These are phyloP conservation scores for Oegoconia quadripuncta DNA, from an alignment of 2,888 invertebrate genomes.

Conservation along the genomic window DNA sequence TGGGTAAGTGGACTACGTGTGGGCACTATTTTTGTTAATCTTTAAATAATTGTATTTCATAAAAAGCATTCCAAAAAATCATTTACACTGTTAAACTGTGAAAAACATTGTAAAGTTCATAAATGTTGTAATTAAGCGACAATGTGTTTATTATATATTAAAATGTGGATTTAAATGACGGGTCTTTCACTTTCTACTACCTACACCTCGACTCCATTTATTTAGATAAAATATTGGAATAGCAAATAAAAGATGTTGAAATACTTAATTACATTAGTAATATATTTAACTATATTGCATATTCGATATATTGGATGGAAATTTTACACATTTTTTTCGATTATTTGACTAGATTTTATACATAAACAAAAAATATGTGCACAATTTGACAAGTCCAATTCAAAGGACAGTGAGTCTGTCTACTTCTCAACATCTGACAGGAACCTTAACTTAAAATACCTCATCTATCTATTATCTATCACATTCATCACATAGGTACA, in stretches of 20 bases:
- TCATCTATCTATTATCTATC: too few species aligned
- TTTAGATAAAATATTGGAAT: too few species aligned
- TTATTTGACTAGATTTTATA: conserved; percentile 22
- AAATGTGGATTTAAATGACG: conserved; percentile 34
- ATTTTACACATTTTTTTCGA: conserved; percentile 5
- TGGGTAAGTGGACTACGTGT: too few species aligned
- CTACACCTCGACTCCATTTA: too few species aligned
- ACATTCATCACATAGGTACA: too few species aligned
- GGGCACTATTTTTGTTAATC: too few species aligned
- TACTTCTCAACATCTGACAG: too few species aligned
- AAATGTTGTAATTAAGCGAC: conserved; percentile 39
- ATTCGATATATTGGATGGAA: neutral
- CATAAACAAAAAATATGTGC: conserved; percentile 4
- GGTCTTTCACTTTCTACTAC: too few species aligned
- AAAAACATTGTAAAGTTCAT: conserved; percentile 39
- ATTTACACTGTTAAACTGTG: neutral
- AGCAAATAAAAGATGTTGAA: neutral
- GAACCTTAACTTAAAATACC: too few species aligned
- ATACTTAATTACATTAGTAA: neutral
- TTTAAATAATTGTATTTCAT: neutral
- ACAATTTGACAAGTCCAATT: too few species aligned
- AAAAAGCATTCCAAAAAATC: neutral
- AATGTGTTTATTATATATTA: conserved; percentile 45
- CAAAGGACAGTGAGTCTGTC: too few species aligned
- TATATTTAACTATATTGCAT: neutral